Percentiles rank a stretch among this genome's conserved stretches.
These are phyloP conservation scores for Dryobotodes eremita DNA, from an alignment of 2,888 invertebrate species.

Conservation along the genomic window DNA sequence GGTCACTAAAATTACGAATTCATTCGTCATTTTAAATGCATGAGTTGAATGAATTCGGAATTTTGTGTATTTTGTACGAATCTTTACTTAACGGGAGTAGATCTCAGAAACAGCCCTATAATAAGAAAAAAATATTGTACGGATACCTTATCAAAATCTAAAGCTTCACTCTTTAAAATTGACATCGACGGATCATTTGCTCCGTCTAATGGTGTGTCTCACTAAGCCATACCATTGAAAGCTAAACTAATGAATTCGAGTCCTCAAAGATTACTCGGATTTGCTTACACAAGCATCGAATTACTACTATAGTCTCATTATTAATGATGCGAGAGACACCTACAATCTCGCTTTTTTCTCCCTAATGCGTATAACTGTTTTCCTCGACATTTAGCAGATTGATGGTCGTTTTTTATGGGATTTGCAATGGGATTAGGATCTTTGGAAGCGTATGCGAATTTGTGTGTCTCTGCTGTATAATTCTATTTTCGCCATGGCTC, in stretches of 20 bases:
- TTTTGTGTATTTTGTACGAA: not conserved
- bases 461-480: slow-evolving; percentile 15
- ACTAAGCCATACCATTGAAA: slow-evolving; percentile 31
- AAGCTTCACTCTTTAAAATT: slow-evolving; percentile 33
- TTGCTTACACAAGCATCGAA: slow-evolving; percentile 58
- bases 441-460: slow-evolving; percentile 32
- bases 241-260: slow-evolving; percentile 58
- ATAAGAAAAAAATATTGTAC: not conserved
- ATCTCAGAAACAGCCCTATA: not conserved
- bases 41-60: not conserved
- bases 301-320: slow-evolving; percentile 64
- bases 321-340: slow-evolving; percentile 66
- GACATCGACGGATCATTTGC: not conserved
- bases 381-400: slow-evolving; percentile 53
- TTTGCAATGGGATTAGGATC: slow-evolving; percentile 53
- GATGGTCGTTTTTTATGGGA: slow-evolving; percentile 55
- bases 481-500: slow-evolving; percentile 19
- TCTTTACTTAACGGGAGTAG: not conserved
- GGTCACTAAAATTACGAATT: not conserved
- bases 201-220: slow-evolving; percentile 9
- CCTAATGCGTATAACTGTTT: slow-evolving; percentile 59
- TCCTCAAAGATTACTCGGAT: slow-evolving; percentile 68
- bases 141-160: slow-evolving; percentile 5
- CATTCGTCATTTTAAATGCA: not conserved
- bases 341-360: slow-evolving; percentile 53